phyloP scores from a whole-genome alignment of 2,888 invertebrate species.

The Colostygia pectinataria region DNA sequence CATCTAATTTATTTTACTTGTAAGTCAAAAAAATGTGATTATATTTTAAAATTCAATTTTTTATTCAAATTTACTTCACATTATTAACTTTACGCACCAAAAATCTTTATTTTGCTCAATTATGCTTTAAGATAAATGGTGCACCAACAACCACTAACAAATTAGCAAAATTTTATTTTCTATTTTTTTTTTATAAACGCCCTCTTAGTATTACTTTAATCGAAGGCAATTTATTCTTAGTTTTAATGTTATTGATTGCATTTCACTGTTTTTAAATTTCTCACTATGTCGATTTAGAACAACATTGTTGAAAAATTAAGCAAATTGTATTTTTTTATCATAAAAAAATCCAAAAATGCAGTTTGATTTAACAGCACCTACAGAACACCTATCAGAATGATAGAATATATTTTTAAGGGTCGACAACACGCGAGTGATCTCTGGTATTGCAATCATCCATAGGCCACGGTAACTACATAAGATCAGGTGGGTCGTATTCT shows the following conservation, averaged over 20 bases:
- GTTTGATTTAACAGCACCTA: too few relatives aligned
- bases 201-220: constrained; percentile 30
- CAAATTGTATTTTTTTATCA: too few relatives aligned
- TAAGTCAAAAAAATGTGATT: too few relatives aligned
- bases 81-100: background rate
- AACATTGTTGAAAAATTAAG: too few relatives aligned
- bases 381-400: too few relatives aligned
- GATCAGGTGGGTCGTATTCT: too few relatives aligned
- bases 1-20: background rate
- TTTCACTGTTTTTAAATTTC: constrained; percentile 21
- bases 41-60: background rate
- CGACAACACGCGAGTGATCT: too few relatives aligned
- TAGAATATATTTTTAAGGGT: too few relatives aligned
- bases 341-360: too few relatives aligned
- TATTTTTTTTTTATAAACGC: constrained; percentile 22
- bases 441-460: too few relatives aligned
- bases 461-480: too few relatives aligned
- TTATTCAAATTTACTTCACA: background rate
- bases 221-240: constrained; percentile 26
- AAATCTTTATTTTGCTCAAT: constrained; percentile 18
- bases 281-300: background rate
- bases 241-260: constrained; percentile 27
- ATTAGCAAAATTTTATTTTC: constrained; percentile 21
- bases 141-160: constrained; percentile 24
- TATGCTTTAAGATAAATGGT: constrained; percentile 4